phyloP scores from a whole-genome alignment of 2,113 vertebrate species.

The Cottus gobio region DNA sequence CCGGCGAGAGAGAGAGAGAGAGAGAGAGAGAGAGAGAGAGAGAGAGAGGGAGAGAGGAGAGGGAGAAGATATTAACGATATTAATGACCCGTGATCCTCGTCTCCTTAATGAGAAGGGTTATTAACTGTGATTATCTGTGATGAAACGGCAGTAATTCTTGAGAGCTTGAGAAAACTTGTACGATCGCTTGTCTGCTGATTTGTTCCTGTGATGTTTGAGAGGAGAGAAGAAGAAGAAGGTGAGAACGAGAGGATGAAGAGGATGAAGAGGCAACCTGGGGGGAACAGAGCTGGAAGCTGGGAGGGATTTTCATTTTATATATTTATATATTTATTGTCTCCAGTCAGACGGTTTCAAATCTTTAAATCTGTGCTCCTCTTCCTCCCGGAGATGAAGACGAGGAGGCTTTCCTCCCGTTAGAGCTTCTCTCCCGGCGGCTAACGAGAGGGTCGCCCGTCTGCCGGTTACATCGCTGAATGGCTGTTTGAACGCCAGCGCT shows the following conservation, averaged over 20 bases:
- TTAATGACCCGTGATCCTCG: conserved; percentile 80
- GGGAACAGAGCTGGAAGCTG: conserved; percentile 41
- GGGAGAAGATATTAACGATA: conserved; percentile 82
- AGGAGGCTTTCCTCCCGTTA: no score
- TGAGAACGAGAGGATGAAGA: conserved; percentile 5
- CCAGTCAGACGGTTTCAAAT: conserved; percentile 14
- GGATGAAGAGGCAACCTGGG: conserved; percentile 50
- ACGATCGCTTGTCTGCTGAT: conserved; percentile 72
- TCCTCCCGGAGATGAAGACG: conserved; percentile 40
- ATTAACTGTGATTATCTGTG: conserved; percentile 82
- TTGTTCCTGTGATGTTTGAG: conserved; percentile 70
- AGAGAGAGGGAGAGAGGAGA: conserved; percentile 40
- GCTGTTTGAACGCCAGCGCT: conserved; percentile 67
- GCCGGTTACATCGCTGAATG: conserved; percentile 69
- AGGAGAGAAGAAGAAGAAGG: conserved; percentile 32
- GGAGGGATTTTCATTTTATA: conserved; percentile 26
- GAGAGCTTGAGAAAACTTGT: conserved; percentile 79
- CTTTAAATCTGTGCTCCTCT: conserved; percentile 30
- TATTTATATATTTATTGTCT: neutral
- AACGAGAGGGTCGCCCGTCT: conserved; percentile 63
- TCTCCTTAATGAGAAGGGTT: conserved; percentile 81
- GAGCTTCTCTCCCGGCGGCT: conserved; percentile 54
- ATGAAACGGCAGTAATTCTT: conserved; percentile 77
- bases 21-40: no score
- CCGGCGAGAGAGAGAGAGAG: no score